Base-by-base conservation (phyloP, 2,888 invertebrate species). In the Heterodera filipjevi region DNA sequence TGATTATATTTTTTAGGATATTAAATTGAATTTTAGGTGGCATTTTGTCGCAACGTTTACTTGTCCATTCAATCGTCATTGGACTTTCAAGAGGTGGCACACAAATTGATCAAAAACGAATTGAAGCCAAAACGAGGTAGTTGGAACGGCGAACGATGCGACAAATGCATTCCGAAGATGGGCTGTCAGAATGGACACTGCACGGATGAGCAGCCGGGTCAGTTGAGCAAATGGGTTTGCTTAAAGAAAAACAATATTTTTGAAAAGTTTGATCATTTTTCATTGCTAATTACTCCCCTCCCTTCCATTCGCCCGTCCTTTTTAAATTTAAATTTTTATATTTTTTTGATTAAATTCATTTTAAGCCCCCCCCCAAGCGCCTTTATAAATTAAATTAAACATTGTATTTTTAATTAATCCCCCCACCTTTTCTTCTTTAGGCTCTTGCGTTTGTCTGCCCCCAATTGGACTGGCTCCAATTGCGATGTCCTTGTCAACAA, bases 1-100 rank as follows among this genome's bases (percentile, higher is more conserved):
- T 6, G 39, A 39, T 6, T 12, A 39, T 39, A 39, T 39, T 27
- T 27, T n/a, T n/a, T n/a, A n/a, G n/a, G n/a, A n/a, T n/a, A n/a
- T n/a, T n/a, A n/a, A 59, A 59, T 27, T n/a, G 27, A 10, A 59
- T 59, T 59, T 59, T 12, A 59, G 59, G 59, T 96, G 53, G 94
- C 95, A 0, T 91, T 99, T 78, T 92, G 99, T 44, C 92, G 97
- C 83, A 96, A 95, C 0, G 96, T 99, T 85, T 99, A 99, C 90
- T 91, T 99, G 81, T 98, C 97, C 0, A 96, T 99, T 79, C 96
- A 98, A 90, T 97, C 97, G 0, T 97, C 96, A 91, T 93, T 99
- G 85, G 96, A 98, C 90, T 98, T 95, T 91, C 97, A 99, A 90
- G 99, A 99, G 91, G 97, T 97, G 90, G 96, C 96, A 2, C 99